phyloP scores from a whole-genome alignment of 2,797 vertebrate genomes.

The Ctenopoma multispine region DNA sequence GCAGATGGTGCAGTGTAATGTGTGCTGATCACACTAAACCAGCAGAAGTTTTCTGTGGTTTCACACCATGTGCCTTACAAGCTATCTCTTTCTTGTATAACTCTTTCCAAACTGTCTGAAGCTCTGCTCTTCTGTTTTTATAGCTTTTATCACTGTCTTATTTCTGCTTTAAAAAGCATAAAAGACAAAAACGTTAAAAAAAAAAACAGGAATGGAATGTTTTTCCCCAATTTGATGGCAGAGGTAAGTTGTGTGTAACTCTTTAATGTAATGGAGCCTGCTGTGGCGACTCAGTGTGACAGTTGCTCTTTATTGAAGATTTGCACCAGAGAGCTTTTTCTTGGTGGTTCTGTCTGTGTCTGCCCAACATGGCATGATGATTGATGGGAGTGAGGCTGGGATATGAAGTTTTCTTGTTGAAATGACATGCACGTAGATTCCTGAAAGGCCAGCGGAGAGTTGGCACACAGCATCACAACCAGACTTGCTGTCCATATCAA shows the following conservation, averaged over 20 bases:
- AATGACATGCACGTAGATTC: conserved; percentile 82
- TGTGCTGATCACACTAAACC: conserved; percentile 55
- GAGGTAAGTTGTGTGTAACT: conserved; percentile 56
- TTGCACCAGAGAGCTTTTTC: conserved; percentile 78
- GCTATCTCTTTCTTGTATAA: conserved; percentile 44
- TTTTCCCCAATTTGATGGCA: conserved; percentile 62
- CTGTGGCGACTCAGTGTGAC: conserved; percentile 70
- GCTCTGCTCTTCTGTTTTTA: conserved; percentile 48
- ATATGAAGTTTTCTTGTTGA: conserved; percentile 80
- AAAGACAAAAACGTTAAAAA: conserved; percentile 45
- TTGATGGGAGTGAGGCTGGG: conserved; percentile 78
- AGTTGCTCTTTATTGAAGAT: conserved; percentile 83
- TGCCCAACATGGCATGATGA: conserved; percentile 73
- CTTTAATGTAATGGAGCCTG: conserved; percentile 70
- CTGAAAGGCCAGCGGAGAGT: conserved; percentile 78
- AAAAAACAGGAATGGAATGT: conserved; percentile 44
- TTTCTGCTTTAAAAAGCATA: conserved; percentile 27
- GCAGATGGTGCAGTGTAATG: conserved; percentile 58
- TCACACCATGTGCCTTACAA: conserved; percentile 40
- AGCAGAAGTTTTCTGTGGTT: conserved; percentile 56
- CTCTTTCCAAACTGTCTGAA: conserved; percentile 51
- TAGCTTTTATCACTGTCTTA: conserved; percentile 49
- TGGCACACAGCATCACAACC: conserved; percentile 68
- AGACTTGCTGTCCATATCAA: conserved; percentile 75
- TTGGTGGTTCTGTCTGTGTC: conserved; percentile 73